phyloP scores from a whole-genome alignment of 1,140 invertebrate genomes.

The Hylaeus volcanicus region DNA sequence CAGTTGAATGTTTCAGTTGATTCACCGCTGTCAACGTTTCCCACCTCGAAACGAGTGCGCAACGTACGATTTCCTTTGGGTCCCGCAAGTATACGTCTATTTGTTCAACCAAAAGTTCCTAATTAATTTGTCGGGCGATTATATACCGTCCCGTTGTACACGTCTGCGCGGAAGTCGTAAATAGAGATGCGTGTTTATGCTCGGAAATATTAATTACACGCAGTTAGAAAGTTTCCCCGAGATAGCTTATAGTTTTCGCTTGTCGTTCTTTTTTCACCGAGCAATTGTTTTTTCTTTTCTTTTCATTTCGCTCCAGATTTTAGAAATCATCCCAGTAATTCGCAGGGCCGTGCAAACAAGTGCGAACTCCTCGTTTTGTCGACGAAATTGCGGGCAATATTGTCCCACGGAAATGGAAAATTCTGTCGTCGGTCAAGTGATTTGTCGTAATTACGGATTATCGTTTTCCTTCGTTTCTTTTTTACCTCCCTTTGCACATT shows the following conservation, averaged over 20 bases:
- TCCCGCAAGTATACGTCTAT: background rate
- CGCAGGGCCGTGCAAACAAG: conserved; percentile 43
- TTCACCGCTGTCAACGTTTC: conserved; percentile 19
- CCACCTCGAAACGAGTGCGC: background rate
- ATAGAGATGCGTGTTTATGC: conserved; percentile 12
- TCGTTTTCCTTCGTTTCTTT: conserved; percentile 31
- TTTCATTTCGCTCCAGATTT: background rate
- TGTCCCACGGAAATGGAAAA: conserved; percentile 63
- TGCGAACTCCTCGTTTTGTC: conserved; percentile 14
- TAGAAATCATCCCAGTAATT: conserved; percentile 46
- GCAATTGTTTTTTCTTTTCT: no score
- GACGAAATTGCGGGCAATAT: conserved; percentile 56
- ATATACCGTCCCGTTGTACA: background rate
- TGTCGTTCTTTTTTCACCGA: background rate
- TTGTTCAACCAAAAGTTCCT: conserved; percentile 28
- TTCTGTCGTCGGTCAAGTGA: conserved; percentile 61
- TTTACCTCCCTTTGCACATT: background rate
- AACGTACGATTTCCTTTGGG: background rate
- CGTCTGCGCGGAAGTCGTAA: background rate
- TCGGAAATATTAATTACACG: conserved; percentile 36
- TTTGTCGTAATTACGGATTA: conserved; percentile 71
- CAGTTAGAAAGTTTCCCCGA: conserved; percentile 14
- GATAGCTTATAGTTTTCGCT: conserved; percentile 24
- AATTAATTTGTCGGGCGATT: conserved; percentile 33
- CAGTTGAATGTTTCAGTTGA: conserved; percentile 18